phyloP scores from a whole-genome alignment of 2,888 invertebrate genomes.

The Melolontha melolontha region DNA sequence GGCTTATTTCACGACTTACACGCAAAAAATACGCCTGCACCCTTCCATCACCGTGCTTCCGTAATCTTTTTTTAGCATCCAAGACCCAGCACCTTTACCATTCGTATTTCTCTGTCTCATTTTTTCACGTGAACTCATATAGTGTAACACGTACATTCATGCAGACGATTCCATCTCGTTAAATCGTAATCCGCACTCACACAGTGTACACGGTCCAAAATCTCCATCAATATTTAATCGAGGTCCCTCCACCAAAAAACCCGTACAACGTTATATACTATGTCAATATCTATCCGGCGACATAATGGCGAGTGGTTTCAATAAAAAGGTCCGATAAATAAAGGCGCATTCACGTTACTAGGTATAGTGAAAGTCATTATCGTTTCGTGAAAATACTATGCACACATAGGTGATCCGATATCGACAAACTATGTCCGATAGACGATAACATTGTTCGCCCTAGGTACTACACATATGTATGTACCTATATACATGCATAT shows the following conservation, averaged over 20 bases:
- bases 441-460: too few relatives aligned
- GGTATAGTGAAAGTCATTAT: conserved; percentile 12
- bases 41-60: not conserved
- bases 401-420: not conserved
- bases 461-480: too few relatives aligned
- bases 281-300: conserved; percentile 22
- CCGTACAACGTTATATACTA: conserved; percentile 14
- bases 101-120: too few relatives aligned
- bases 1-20: conserved; percentile 31
- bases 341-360: conserved; percentile 6
- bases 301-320: conserved; percentile 18
- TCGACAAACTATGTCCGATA: too few relatives aligned
- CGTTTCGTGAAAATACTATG: conserved; percentile 13
- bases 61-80: conserved; percentile 7
- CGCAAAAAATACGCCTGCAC: conserved; percentile 18
- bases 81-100: conserved; percentile 10
- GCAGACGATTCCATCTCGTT: conserved; percentile 3
- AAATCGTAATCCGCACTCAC: conserved; percentile 17
- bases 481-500: too few relatives aligned
- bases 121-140: too few relatives aligned
- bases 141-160: too few relatives aligned
- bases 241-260: conserved; percentile 1
- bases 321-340: conserved; percentile 25
- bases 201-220: not conserved
- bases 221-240: conserved; percentile 35